Conservation (phyloP, 2,888 invertebrate genomes). For the Hypselothyrea guttata region DNA sequence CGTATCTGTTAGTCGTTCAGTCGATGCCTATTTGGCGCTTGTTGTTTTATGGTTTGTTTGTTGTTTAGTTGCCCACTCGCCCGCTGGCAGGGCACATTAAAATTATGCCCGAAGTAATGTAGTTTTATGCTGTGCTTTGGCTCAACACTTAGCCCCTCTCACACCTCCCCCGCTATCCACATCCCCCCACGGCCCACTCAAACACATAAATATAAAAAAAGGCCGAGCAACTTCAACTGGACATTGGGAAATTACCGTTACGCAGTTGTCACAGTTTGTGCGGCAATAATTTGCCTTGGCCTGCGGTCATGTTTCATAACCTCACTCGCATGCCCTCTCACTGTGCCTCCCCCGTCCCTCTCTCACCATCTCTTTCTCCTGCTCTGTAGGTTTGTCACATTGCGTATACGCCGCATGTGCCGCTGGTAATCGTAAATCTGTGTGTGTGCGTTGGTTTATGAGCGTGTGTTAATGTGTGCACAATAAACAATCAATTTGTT, state of each 20-base stretch:
- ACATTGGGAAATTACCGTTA: conserved; percentile 70
- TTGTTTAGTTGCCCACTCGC: conserved; percentile 52
- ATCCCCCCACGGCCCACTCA: conserved; percentile 1
- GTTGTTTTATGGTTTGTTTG: conserved; percentile 50
- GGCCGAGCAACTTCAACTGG: conserved; percentile 49
- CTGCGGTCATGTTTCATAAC: conserved; percentile 67
- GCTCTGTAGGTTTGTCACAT: conserved; percentile 33
- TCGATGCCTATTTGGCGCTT: conserved; percentile 3
- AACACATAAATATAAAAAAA: conserved; percentile 57
- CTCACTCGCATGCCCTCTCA: conserved; percentile 30
- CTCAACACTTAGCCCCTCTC: conserved; percentile 26
- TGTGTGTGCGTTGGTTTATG: conserved; percentile 34
- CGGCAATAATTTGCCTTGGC: conserved; percentile 63
- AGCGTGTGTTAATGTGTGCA: conserved; percentile 58
- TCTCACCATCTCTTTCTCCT: conserved; percentile 16
- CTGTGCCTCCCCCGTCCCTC: conserved; percentile 23
- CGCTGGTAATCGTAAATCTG: conserved; percentile 45
- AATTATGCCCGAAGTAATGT: conserved; percentile 68
- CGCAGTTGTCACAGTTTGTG: conserved; percentile 67
- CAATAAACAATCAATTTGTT: conserved; percentile 73
- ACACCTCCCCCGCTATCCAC: background rate
- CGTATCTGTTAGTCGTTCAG: conserved; percentile 16
- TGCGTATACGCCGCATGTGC: conserved; percentile 40
- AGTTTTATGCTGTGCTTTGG: conserved; percentile 51
- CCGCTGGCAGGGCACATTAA: conserved; percentile 57